These are phyloP conservation scores for Parascotia fuliginaria DNA, from an alignment of 2,888 invertebrate species.

Conservation along the genomic window DNA sequence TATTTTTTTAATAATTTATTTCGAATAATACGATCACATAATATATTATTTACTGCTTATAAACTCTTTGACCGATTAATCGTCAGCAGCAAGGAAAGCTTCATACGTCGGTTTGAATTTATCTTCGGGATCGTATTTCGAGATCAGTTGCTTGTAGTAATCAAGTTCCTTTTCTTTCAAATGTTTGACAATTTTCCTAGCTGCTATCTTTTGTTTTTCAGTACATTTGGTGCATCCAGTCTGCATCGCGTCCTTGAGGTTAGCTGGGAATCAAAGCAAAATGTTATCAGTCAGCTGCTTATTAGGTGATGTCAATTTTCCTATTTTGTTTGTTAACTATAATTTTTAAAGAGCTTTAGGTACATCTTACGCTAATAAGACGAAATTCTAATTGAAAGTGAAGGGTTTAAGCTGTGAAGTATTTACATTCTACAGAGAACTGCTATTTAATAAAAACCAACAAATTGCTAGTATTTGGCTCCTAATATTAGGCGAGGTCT, in stretches of 20 bases:
- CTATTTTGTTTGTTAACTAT: no score
- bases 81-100: conserved; percentile 60
- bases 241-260: conserved; percentile 89
- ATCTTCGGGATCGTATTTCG: conserved; percentile 89
- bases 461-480: no score
- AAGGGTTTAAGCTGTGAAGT: no score
- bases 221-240: conserved; percentile 89
- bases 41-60: no score
- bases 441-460: no score
- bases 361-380: no score
- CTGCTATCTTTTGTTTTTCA: conserved; percentile 86
- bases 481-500: no score
- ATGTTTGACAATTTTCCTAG: conserved; percentile 88
- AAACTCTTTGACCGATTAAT: conserved; percentile 45
- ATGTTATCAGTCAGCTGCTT: no score
- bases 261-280: conserved; percentile 62
- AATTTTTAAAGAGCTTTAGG: no score
- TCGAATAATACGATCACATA: not conserved
- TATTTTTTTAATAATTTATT: not conserved
- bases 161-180: conserved; percentile 87
- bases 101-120: conserved; percentile 87
- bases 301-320: no score
- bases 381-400: no score
- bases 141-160: conserved; percentile 88
- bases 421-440: no score